Evolutionary conservation across 1,140 invertebrate genomes (phyloP), one percentile per base, ranked within the genome.

Genomic region (Drosophila nasuta): DNA sequence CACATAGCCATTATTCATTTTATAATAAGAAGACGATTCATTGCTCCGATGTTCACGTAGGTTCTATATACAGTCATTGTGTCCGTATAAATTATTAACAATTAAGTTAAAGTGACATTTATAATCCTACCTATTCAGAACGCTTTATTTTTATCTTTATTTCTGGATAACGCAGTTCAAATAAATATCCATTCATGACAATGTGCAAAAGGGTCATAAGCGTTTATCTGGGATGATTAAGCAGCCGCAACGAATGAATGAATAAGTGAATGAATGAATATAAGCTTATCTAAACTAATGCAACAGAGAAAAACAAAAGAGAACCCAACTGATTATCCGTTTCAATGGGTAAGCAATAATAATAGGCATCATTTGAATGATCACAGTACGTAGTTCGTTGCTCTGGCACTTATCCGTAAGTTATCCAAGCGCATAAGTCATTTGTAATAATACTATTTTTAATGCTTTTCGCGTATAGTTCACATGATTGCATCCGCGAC

Each of bases 401-500:
- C 49, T 28, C 49, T 51, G 8, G 0, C 20, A 20, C 10, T 28
- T 51, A 54, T 54, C n/a, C 28, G 4, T 1, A 0, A 51, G 17
- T 62, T 62, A 57, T 65, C 51, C 48, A 45, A 71, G 62, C 72
- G 38, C 6, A 56, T 56, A 54, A 56, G 10, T 33, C 41, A 60
- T n/a, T 28, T 33, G 15, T 11, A 20, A 25, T 41, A 57, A 38
- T 38, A 56, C 7, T 13, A 20, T 25, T 25, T 25, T 25, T 5
- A 38, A 33, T 15, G 28, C 51, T 35, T 8, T 33, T 15, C 5
- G 48, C 5, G 20, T 62, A 51, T 60, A 43, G 43, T 33, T 43
- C 20, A 49, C 4, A 57, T 41, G n/a, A n/a, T 10, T 33, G 51
- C 68, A 65, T 72, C 51, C 63, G 46, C 70, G 58, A 73, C 28